A percentile compares a stretch with the other conserved stretches of the same genome.
Evolutionary conservation across 2,888 invertebrate species (phyloP).

Genomic region (Lycophotia porphyrea): DNA sequence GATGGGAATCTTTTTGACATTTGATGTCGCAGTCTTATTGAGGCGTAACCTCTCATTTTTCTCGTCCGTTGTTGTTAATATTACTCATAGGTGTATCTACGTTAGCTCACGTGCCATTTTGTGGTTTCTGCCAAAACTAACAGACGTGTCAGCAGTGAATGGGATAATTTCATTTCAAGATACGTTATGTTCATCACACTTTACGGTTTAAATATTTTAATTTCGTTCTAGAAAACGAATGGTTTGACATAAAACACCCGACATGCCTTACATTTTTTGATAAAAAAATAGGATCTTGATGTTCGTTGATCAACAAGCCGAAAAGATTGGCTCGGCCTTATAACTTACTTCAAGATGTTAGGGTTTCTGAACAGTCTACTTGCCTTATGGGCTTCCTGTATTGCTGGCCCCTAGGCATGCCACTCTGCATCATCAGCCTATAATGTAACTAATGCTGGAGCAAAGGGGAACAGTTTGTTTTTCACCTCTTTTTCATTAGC

Average conservation of each 20-base stretch:
- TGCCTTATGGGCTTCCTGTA: too few relatives aligned
- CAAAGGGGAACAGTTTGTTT: neutral
- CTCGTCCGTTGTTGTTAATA: slow-evolving; percentile 11
- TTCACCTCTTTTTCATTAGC: neutral
- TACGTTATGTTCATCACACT: neutral
- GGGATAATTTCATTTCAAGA: slow-evolving; percentile 25
- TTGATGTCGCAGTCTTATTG: neutral
- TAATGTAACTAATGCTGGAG: neutral
- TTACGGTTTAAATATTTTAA: slow-evolving; percentile 20
- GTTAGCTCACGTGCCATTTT: slow-evolving; percentile 40
- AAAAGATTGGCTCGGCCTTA: neutral
- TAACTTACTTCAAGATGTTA: neutral
- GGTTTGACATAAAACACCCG: neutral
- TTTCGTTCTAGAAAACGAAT: neutral
- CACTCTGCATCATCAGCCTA: neutral
- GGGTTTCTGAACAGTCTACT: neutral
- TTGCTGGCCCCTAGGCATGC: neutral
- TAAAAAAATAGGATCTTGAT: neutral
- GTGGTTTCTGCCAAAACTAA: slow-evolving; percentile 51
- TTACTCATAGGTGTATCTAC: neutral
- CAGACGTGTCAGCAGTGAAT: slow-evolving; percentile 32
- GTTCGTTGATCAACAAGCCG: neutral
- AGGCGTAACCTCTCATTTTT: slow-evolving; percentile 16
- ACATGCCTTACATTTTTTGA: rapidly evolving
- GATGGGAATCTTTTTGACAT: neutral